Evolutionary conservation across 2,797 vertebrate genomes (phyloP), one percentile per base, ranked within the genome.

Genomic region (Adelosebastes latens): DNA sequence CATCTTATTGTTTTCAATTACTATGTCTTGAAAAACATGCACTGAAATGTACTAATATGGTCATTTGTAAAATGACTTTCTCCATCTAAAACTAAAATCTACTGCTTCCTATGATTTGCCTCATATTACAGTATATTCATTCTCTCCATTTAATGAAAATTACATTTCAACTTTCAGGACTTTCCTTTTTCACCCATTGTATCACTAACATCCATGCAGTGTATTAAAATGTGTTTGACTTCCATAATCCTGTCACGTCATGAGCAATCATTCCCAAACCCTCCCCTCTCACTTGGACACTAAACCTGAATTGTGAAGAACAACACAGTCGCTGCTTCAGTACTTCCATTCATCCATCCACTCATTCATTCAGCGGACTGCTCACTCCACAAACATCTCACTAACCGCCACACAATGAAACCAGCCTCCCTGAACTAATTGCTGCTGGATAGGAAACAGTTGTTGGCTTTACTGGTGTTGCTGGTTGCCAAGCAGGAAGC

Each of bases 401-500:
- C 75, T 68, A 32, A 80, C 65, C 2, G 1, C 4, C 8, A 3
- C 74, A 89, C 83, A 84, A 81, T 72, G 84, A 75, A 59, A 32
- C 56, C 84, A 39, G 76, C 53, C 75, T 69, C 20, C 78, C 83
- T 64, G 71, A 85, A 83, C 88, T 78, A 86, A 89, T 71, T 20
- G 61, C 82, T 22, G 62, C 76, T 72, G 80, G 77, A 81, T 13
- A 72, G 83, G 83, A 83, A 86, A 77, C 83, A 1, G 42, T 77
- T 67, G 78, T 55, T 83, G 86, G 79, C 74, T 79, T 55, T 13
- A 0, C 49, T 34, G 78, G 20, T 8, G 68, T 25, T 32, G 29
- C 9, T 59, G 61, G 84, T 71, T 86, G 81, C 90, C 85, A 86
- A 79, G 78, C 1, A 46, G 69, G 61, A 78, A 60, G 64, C 55